Conservation (phyloP, 1,140 invertebrate genomes). For the Camponotus vicinus region DNA sequence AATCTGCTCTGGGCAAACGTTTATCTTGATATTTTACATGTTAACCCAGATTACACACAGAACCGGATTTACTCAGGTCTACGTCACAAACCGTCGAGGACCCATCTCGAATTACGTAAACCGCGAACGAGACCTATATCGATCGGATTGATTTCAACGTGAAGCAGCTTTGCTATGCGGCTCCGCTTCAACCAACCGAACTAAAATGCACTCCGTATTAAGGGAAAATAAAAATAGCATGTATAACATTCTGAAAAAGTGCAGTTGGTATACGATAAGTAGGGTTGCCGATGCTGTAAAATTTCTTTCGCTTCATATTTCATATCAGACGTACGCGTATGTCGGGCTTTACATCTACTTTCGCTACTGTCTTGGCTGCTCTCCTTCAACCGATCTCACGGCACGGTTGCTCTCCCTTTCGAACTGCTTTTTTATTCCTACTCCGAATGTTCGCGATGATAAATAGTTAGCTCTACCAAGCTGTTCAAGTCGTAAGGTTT, state of each 20-base stretch:
- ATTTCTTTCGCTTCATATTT: constrained; percentile 31
- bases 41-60: constrained; percentile 17
- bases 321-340: not conserved
- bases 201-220: constrained; percentile 9
- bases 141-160: constrained; percentile 40
- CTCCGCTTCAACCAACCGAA: constrained; percentile 1
- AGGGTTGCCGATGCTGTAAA: constrained; percentile 9
- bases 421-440: constrained; percentile 8
- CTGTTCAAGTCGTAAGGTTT: constrained; percentile 17
- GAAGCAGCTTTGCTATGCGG: not conserved
- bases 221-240: not conserved
- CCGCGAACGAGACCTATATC: constrained; percentile 36
- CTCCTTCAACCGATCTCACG: not conserved
- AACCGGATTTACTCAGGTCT: constrained; percentile 3
- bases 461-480: constrained; percentile 28
- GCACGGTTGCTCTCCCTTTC: not conserved
- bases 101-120: constrained; percentile 38
- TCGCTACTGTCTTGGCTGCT: not conserved
- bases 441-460: constrained; percentile 19
- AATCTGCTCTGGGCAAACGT: not conserved
- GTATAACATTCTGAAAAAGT: constrained; percentile 24
- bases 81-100: constrained; percentile 8
- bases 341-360: constrained; percentile 7
- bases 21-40: constrained; percentile 19
- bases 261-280: constrained; percentile 24